A percentile compares a stretch with the other conserved stretches of the same genome.
Conservation (phyloP, 2,888 invertebrate species). For the Parasteatoda lunata region DNA sequence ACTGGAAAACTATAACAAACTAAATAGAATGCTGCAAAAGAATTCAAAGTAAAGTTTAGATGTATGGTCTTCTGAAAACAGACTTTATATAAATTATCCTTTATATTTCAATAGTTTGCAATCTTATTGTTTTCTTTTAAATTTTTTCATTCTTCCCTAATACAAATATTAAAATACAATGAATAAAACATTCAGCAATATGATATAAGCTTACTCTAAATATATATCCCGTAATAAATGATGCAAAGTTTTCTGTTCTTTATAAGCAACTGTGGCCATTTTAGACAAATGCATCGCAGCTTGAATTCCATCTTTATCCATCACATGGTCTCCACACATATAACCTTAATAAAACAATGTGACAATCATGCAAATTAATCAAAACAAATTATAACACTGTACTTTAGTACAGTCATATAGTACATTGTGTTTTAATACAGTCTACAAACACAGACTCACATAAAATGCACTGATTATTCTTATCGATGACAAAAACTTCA, state of each 20-base stretch:
- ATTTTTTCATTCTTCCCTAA: no score
- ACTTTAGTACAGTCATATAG: background rate
- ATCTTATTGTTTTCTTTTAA: no score
- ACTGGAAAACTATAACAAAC: no score
- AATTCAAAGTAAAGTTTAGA: no score
- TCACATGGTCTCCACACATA: conserved; percentile 90
- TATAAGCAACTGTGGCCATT: conserved; percentile 82
- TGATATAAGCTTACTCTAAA: conserved; percentile 76
- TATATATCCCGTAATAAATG: conserved; percentile 78
- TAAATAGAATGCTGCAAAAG: no score
- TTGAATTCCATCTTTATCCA: conserved; percentile 97
- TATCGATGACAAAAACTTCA: no score
- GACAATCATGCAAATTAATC: conserved; percentile 40
- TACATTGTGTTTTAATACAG: background rate
- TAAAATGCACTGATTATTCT: background rate
- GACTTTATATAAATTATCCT: no score
- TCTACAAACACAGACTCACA: background rate
- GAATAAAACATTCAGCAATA: no score
- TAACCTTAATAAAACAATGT: conserved; percentile 78
- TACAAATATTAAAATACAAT: no score
- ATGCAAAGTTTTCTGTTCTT: conserved; percentile 72
- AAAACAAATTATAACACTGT: conserved; percentile 4
- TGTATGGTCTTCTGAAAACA: no score
- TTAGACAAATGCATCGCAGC: conserved; percentile 88
- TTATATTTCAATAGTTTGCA: no score